Evolutionary conservation across 2,888 invertebrate genomes (phyloP).

Genomic region (Luffia ferchaultella): DNA sequence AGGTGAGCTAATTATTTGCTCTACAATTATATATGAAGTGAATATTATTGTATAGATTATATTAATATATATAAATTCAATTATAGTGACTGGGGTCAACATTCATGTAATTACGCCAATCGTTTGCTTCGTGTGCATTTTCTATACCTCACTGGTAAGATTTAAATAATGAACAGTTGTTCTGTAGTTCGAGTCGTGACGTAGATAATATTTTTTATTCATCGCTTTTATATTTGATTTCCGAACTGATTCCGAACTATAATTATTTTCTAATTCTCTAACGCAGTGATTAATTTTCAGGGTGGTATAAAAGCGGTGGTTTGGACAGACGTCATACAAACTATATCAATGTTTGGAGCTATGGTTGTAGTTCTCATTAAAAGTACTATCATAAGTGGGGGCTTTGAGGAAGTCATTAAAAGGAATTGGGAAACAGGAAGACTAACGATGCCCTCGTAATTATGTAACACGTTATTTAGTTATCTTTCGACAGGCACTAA

Average conservation of each 20-base stretch:
- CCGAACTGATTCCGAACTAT: too few relatives aligned
- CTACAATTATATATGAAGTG: neutral
- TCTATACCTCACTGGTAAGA: slow-evolving; percentile 80
- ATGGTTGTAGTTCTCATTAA: slow-evolving; percentile 72
- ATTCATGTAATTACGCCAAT: slow-evolving; percentile 77
- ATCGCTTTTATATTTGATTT: too few relatives aligned
- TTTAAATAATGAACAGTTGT: too few relatives aligned
- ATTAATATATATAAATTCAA: neutral
- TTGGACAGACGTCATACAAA: slow-evolving; percentile 78
- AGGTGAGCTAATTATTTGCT: slow-evolving; percentile 36
- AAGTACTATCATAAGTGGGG: slow-evolving; percentile 72
- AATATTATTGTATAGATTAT: neutral
- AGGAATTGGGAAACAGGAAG: slow-evolving; percentile 67
- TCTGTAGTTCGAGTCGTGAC: too few relatives aligned
- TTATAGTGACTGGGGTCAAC: slow-evolving; percentile 76
- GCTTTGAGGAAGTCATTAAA: slow-evolving; percentile 62
- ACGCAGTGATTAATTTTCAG: slow-evolving; percentile 41
- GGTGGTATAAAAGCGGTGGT: slow-evolving; percentile 76
- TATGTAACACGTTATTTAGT: neutral
- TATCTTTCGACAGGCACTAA: neutral
- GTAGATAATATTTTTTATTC: too few relatives aligned
- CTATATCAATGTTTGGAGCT: slow-evolving; percentile 72
- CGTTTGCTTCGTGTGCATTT: slow-evolving; percentile 79
- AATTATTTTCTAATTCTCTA: too few relatives aligned
- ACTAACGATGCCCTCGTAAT: slow-evolving; percentile 68